Percentiles rank a stretch among this genome's conserved stretches.
These are phyloP conservation scores for Typhlichthys eigenmanni DNA, from an alignment of 2,797 vertebrate species.

Conservation along the genomic window DNA sequence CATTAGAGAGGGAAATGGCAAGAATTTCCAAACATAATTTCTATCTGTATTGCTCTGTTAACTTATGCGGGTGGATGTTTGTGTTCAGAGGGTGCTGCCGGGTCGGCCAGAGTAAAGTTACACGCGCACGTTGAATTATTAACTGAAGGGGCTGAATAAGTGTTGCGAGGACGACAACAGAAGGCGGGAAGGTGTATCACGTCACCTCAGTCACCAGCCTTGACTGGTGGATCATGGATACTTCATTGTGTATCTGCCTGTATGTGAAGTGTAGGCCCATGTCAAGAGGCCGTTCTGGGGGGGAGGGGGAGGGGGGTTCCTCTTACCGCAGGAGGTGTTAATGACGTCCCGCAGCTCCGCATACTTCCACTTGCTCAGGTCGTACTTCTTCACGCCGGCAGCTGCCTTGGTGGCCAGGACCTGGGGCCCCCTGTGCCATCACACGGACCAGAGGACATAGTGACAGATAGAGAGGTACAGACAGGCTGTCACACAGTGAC, in stretches of 20 bases:
- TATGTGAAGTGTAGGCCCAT: background rate
- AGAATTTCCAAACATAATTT: constrained; percentile 8
- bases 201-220: background rate
- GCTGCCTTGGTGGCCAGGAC: constrained; percentile 95
- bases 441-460: constrained; percentile 13
- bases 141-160: constrained; percentile 19
- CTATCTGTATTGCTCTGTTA: background rate
- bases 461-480: background rate
- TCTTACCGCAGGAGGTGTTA: constrained; percentile 97
- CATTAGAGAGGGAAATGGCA: constrained; percentile 3
- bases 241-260: background rate
- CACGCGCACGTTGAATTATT: constrained; percentile 33
- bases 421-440: constrained; percentile 83
- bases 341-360: constrained; percentile 97
- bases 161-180: constrained; percentile 8
- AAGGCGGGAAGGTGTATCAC: background rate
- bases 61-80: background rate
- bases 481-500: constrained; percentile 8
- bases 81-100: background rate
- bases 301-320: constrained; percentile 8
- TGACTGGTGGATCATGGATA: background rate
- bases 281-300: too few species aligned
- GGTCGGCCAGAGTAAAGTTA: background rate
- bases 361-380: constrained; percentile 99
- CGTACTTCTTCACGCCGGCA: constrained; percentile 91